Conservation (phyloP, 2,888 invertebrate species). For the Drosophila subquinaria region DNA sequence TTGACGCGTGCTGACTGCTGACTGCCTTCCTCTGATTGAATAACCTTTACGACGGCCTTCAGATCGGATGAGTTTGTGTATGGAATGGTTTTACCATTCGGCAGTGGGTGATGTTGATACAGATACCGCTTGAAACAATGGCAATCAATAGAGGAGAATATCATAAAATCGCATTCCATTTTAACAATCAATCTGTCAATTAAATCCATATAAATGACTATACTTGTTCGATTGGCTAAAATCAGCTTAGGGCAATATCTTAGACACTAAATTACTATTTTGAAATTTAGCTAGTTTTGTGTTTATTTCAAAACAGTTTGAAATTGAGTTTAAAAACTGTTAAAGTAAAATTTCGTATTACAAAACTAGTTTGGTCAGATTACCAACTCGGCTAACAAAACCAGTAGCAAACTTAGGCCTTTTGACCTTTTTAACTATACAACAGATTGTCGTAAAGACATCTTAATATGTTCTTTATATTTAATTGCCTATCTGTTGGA, state of each 20-base stretch:
- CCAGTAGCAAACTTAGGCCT: neutral
- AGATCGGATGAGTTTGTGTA: conserved; percentile 10
- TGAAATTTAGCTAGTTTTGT: conserved; percentile 2
- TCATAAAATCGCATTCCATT: conserved; percentile 30
- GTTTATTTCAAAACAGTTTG: conserved; percentile 5
- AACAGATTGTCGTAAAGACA: neutral
- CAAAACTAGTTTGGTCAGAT: conserved; percentile 3
- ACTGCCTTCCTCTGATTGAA: conserved; percentile 30
- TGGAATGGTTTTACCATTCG: conserved; percentile 1
- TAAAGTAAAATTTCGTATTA: neutral
- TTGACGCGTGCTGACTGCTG: conserved; percentile 62
- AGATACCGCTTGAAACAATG: conserved; percentile 19
- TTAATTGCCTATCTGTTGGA: neutral
- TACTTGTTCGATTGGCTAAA: neutral
- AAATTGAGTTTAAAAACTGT: neutral
- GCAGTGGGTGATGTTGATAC: conserved; percentile 49
- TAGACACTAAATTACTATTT: neutral
- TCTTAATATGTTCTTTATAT: neutral
- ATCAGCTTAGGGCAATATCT: conserved; percentile 2
- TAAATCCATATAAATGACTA: conserved; percentile 1
- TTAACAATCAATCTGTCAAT: neutral
- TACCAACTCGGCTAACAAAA: neutral
- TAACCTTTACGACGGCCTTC: conserved; percentile 37
- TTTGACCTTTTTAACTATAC: neutral
- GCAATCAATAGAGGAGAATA: conserved; percentile 22